A percentile compares a stretch with the other conserved stretches of the same genome.
Evolutionary conservation across 2,113 vertebrate genomes (phyloP).

Genomic region (Caretta caretta): DNA sequence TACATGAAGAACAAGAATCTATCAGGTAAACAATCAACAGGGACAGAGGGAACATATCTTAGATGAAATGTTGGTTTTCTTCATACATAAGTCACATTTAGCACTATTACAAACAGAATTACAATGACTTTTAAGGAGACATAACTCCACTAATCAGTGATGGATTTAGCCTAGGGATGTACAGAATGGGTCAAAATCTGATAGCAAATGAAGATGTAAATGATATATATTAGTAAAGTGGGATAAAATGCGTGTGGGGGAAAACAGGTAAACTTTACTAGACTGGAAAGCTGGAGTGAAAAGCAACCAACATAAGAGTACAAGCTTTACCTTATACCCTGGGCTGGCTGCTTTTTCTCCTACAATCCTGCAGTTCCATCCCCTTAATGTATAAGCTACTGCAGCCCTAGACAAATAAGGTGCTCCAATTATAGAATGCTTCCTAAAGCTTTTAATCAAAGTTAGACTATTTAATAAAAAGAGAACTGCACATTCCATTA

Average conservation of each 20-base stretch:
- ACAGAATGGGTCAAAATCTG: not conserved
- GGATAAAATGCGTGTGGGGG: not conserved
- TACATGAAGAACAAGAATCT: not conserved
- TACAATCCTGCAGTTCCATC: not conserved
- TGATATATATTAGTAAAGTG: not conserved
- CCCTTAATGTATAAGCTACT: not conserved
- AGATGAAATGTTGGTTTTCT: not conserved
- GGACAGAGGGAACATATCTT: not conserved
- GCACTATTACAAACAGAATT: not conserved
- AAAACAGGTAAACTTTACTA: not conserved
- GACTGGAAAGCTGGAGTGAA: not conserved
- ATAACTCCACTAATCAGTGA: too few species aligned
- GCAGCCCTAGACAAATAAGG: not conserved
- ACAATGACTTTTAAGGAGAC: too few species aligned
- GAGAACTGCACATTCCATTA: not conserved
- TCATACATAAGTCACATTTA: not conserved
- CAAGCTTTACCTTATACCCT: accelerated
- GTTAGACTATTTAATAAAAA: not conserved
- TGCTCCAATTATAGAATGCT: not conserved
- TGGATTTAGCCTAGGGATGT: not conserved
- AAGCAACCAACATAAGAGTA: not conserved
- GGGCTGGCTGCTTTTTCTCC: accelerated
- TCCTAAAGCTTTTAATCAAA: not conserved
- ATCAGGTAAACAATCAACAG: not conserved
- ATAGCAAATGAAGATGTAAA: not conserved